phyloP scores from a whole-genome alignment of 2,797 vertebrate species.

The Paedocypris micromegethes region DNA sequence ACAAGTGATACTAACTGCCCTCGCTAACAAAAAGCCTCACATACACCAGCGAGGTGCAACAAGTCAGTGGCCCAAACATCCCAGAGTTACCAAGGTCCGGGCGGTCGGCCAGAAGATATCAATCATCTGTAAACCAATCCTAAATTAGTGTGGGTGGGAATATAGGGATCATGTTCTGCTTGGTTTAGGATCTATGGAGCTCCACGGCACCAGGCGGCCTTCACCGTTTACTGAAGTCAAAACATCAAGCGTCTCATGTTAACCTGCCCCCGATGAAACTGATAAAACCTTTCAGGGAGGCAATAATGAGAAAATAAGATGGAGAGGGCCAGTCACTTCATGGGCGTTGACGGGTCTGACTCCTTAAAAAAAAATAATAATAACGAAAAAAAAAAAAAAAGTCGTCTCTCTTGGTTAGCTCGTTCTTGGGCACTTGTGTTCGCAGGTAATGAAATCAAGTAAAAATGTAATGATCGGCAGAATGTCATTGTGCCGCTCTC shows the following conservation, averaged over 20 bases:
- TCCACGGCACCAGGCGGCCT: constrained; percentile 71
- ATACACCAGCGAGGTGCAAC: constrained; percentile 3
- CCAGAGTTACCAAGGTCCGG: constrained; percentile 62
- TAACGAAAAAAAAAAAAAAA: too few species aligned
- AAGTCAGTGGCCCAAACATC: constrained; percentile 57
- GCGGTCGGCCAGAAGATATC: constrained; percentile 73
- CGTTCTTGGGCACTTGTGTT: not conserved
- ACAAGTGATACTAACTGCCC: constrained; percentile 3
- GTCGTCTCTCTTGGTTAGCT: too few species aligned
- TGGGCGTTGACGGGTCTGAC: not conserved
- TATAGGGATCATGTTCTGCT: constrained; percentile 75
- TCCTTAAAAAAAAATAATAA: too few species aligned
- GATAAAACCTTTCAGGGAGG: constrained; percentile 54
- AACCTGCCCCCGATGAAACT: constrained; percentile 58
- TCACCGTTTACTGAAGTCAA: constrained; percentile 69
- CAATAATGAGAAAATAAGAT: constrained; percentile 28
- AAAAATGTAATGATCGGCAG: not conserved
- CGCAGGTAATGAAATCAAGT: not conserved
- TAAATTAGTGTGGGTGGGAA: constrained; percentile 62
- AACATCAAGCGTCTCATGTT: constrained; percentile 73
- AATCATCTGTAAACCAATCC: constrained; percentile 82
- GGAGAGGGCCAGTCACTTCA: not conserved
- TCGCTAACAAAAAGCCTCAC: constrained; percentile 2
- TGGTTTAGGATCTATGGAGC: constrained; percentile 72
- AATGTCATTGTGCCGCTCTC: too few species aligned